These are phyloP conservation scores for Drosophila kanapiae DNA, from an alignment of 1,140 invertebrate genomes.

Conservation along the genomic window DNA sequence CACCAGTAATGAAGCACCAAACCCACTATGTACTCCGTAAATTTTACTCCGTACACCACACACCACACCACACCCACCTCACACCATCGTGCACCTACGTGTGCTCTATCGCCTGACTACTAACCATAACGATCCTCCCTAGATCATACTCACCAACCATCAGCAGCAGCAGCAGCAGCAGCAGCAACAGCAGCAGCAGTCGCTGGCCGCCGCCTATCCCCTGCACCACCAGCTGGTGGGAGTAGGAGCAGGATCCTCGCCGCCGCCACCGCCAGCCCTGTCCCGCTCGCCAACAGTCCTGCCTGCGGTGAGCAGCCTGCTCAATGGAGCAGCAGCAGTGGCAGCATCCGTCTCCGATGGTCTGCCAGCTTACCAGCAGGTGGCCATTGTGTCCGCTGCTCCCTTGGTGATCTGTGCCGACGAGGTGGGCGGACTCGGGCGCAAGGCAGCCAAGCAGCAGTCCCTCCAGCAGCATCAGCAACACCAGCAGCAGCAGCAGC, in stretches of 20 bases:
- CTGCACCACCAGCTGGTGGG: conserved; percentile 59
- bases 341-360: conserved; percentile 11
- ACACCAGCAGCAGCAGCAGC: conserved; percentile 51
- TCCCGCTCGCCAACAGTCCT: conserved; percentile 66
- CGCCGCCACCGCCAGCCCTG: conserved; percentile 32
- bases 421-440: conserved; percentile 41
- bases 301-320: conserved; percentile 61
- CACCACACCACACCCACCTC: conserved; percentile 19
- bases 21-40: conserved; percentile 44
- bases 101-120: conserved; percentile 58
- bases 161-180: conserved; percentile 68
- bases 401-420: conserved; percentile 68
- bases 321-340: conserved; percentile 41
- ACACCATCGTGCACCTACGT: conserved; percentile 36
- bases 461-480: conserved; percentile 56
- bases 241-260: conserved; percentile 37
- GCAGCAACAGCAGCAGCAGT: conserved; percentile 57
- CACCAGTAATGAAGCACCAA: conserved; percentile 55
- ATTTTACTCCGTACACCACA: conserved; percentile 45
- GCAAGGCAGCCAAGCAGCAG: conserved; percentile 61
- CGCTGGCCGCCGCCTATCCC: conserved; percentile 49
- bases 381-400: conserved; percentile 67
- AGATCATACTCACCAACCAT: conserved; percentile 73
- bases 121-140: conserved; percentile 71
- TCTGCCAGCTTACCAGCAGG: conserved; percentile 64